Conservation (phyloP, 2,797 vertebrate genomes). For the Gymnoscopelus microlampas region DNA sequence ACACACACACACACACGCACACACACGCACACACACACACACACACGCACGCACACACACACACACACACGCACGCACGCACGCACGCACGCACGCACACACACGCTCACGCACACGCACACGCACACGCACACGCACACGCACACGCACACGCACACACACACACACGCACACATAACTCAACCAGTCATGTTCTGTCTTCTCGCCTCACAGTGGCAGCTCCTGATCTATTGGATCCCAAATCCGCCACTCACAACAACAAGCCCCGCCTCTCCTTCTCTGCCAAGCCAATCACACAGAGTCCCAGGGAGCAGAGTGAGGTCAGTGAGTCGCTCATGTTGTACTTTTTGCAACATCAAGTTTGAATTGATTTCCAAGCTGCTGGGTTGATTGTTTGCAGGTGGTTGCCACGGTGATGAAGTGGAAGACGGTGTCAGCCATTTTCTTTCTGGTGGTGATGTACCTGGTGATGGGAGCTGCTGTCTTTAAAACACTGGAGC, state of each 20-base stretch:
- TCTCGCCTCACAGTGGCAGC: slow-evolving; percentile 89
- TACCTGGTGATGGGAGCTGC: slow-evolving; percentile 96
- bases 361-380: too few relatives aligned
- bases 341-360: too few relatives aligned
- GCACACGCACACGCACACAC: neutral
- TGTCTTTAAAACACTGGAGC: slow-evolving; percentile 94
- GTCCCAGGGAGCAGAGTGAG: slow-evolving; percentile 89
- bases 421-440: slow-evolving; percentile 95
- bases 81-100: slow-evolving; percentile 8
- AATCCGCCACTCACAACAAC: slow-evolving; percentile 94
- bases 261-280: slow-evolving; percentile 97
- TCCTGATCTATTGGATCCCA: slow-evolving; percentile 96
- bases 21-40: too few relatives aligned
- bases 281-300: slow-evolving; percentile 89
- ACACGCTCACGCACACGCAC: too few relatives aligned
- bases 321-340: slow-evolving; percentile 54
- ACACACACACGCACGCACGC: too few relatives aligned
- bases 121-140: slow-evolving; percentile 3
- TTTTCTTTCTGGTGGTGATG: slow-evolving; percentile 94
- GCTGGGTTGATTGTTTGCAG: slow-evolving; percentile 58
- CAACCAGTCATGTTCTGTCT: slow-evolving; percentile 3
- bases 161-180: neutral
- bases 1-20: too few relatives aligned
- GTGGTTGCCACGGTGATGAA: slow-evolving; percentile 94
- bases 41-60: too few relatives aligned